Conservation (phyloP, 2,888 invertebrate species). For the Tetanocera ferruginea region DNA sequence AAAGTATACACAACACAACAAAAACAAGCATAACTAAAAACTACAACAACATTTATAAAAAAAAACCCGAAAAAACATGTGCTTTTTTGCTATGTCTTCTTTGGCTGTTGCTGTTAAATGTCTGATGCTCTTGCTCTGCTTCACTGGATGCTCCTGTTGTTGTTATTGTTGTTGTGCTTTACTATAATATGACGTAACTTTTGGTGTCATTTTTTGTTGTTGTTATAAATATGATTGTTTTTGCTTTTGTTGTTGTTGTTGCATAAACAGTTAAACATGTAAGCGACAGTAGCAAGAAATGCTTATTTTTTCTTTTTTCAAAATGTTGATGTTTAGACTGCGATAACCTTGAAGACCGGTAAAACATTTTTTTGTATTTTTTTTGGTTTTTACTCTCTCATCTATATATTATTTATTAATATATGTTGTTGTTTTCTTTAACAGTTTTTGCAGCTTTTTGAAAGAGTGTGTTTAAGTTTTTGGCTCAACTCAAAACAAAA, state of each 20-base stretch:
- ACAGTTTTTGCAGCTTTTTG: neutral
- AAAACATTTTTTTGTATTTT: conserved; percentile 43
- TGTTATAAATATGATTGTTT: conserved; percentile 35
- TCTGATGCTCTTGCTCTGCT: conserved; percentile 25
- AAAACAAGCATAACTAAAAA: neutral
- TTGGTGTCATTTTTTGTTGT: conserved; percentile 45
- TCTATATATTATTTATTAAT: neutral
- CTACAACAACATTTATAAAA: too few species aligned
- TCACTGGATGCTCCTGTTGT: conserved; percentile 43
- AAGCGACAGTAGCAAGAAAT: conserved; percentile 31
- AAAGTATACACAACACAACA: neutral
- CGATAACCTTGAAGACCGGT: conserved; percentile 56
- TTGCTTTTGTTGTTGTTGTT: conserved; percentile 36
- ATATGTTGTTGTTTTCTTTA: neutral
- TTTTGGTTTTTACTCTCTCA: conserved; percentile 15
- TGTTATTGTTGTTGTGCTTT: conserved; percentile 42
- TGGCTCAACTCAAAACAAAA: conserved; percentile 19
- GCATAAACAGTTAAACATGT: conserved; percentile 52
- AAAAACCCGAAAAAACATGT: neutral
- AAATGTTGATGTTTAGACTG: conserved; percentile 38
- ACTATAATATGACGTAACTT: conserved; percentile 59
- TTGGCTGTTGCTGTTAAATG: conserved; percentile 17
- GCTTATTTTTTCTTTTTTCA: neutral
- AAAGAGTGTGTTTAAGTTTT: neutral
- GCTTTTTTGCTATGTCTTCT: conserved; percentile 7